Evolutionary conservation across 2,888 invertebrate genomes (phyloP), one percentile per base, ranked within the genome.

Genomic region (Diplazon laetatorius): DNA sequence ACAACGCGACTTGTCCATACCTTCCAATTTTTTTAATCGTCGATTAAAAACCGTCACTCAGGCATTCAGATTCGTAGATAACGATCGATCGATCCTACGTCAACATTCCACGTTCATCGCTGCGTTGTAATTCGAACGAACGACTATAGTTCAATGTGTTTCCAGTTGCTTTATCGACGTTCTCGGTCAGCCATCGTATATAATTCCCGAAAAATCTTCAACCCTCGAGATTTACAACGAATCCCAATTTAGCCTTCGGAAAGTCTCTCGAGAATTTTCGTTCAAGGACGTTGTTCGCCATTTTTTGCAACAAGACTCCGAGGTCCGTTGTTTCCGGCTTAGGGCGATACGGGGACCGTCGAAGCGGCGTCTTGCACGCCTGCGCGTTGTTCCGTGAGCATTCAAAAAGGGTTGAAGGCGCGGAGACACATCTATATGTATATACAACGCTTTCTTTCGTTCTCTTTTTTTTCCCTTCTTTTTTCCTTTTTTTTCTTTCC

Each of bases 351-450:
- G 71, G 74, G 78, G 71, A 65, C 69, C 37, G 63, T 37, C 35
- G 20, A 10, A n/a, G n/a, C n/a, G n/a, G n/a, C n/a, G n/a, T 57
- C 46, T 48, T 55, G 39, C 39, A n/a, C 39, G 25, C 55, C n/a
- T 14, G 62, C 66, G 68, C 65, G 42, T 46, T 60, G 52, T 52
- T 50, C 69, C 72, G 69, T 68, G 62, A 66, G 60, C 59, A 72
- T 78, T 80, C 65, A 78, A 78, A 75, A n/a, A n/a, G 78, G 78
- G 82, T 80, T 82, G 55, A 68, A 78, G 80, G 66, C 71, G 80
- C 18, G 39, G 39, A 42, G 18, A 68, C n/a, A n/a, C n/a, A n/a
- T n/a, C n/a, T n/a, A n/a, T n/a, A n/a, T n/a, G n/a, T n/a, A n/a
- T n/a, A n/a, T n/a, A n/a, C n/a, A n/a, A n/a, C n/a, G n/a, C n/a